Percentiles rank a stretch among this genome's conserved stretches.
phyloP scores from a whole-genome alignment of 2,888 invertebrate species.

The Clistopyga incitator region DNA sequence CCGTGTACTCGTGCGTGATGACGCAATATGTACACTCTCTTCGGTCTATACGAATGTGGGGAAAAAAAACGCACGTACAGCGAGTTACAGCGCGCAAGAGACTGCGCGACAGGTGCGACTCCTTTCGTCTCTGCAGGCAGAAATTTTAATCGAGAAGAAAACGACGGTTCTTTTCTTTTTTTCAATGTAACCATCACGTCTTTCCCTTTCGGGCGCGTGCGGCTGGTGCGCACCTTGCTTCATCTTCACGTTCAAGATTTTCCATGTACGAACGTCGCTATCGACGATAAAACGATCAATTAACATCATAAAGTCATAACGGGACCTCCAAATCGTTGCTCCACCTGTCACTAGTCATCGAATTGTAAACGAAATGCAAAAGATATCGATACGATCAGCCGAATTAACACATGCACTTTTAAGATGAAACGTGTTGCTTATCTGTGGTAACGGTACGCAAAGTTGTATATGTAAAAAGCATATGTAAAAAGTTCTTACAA shows the following conservation, averaged over 20 bases:
- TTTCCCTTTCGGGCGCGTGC: slow-evolving; percentile 34
- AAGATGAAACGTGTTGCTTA: too few species aligned
- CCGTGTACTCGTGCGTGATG: slow-evolving; percentile 1
- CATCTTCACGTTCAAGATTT: slow-evolving; percentile 1
- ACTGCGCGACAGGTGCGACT: slow-evolving; percentile 55
- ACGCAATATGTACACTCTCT: slow-evolving; percentile 6
- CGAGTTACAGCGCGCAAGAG: slow-evolving; percentile 33
- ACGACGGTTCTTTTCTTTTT: slow-evolving; percentile 17
- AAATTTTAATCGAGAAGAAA: slow-evolving; percentile 62
- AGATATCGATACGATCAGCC: neutral
- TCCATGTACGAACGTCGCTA: neutral
- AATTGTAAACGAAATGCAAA: neutral
- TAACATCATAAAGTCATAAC: neutral
- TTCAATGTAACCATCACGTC: neutral
- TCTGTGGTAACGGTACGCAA: too few species aligned
- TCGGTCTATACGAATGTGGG: neutral
- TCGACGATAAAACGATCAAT: slow-evolving; percentile 19
- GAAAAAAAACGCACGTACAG: neutral
- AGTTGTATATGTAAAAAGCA: too few species aligned
- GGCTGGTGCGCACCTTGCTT: slow-evolving; percentile 20
- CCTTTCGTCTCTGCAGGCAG: slow-evolving; percentile 25
- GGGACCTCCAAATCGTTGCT: neutral
- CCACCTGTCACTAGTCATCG: neutral
- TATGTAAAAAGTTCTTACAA: too few species aligned
- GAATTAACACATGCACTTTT: too few species aligned